Conservation (phyloP, 2,113 vertebrate species). For the Scomber japonicus region DNA sequence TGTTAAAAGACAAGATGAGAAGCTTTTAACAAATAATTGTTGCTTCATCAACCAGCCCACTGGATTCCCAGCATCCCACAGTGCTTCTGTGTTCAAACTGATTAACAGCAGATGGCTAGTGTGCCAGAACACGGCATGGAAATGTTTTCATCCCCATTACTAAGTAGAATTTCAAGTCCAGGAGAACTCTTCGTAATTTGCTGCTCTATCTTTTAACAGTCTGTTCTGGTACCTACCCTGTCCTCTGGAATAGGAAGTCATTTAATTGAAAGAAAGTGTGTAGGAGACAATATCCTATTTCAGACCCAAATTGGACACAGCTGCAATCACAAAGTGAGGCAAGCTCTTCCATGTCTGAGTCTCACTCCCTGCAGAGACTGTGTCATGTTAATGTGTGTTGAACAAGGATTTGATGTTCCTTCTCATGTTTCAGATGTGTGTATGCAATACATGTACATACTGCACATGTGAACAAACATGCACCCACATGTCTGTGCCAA, state of each 20-base stretch:
- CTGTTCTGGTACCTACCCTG: not conserved
- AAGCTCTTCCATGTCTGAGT: constrained; percentile 30
- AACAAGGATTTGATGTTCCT: constrained; percentile 50
- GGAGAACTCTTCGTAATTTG: constrained; percentile 7
- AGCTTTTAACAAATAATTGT: constrained; percentile 47
- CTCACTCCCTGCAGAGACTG: constrained; percentile 34
- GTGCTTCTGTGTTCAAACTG: constrained; percentile 16
- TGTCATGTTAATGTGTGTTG: constrained; percentile 26
- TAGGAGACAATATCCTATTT: constrained; percentile 57
- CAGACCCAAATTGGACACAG: constrained; percentile 61
- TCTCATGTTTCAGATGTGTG: constrained; percentile 15
- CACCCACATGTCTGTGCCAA: too few relatives aligned
- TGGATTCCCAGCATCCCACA: constrained; percentile 26
- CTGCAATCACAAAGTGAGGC: constrained; percentile 65
- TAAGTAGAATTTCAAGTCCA: not conserved
- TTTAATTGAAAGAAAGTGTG: constrained; percentile 58
- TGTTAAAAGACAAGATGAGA: constrained; percentile 38
- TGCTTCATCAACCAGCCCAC: constrained; percentile 23
- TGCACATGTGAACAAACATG: not conserved
- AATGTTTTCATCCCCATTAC: constrained; percentile 15
- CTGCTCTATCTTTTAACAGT: constrained; percentile 21
- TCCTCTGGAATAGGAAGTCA: constrained; percentile 28
- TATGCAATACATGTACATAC: not conserved
- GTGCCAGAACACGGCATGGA: not conserved
- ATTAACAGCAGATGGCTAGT: not conserved